phyloP scores from a whole-genome alignment of 2,888 invertebrate genomes.

The Lordiphosa andalusiaca region DNA sequence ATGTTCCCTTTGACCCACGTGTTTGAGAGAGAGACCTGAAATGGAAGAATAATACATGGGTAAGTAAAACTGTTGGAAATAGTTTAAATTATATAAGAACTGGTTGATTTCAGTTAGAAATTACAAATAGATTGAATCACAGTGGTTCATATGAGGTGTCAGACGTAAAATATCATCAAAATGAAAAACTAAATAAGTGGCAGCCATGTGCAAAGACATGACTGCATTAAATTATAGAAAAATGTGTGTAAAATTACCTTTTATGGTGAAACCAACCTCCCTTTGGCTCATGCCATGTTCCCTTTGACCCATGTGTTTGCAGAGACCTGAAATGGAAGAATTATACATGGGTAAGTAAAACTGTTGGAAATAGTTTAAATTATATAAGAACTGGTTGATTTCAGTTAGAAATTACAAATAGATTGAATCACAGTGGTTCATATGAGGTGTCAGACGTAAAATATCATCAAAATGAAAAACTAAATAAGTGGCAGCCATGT shows the following conservation, averaged over 20 bases:
- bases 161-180: conserved; percentile 75
- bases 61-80: neutral
- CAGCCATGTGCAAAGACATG: neutral
- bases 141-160: conserved; percentile 79
- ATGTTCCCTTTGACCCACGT: no score
- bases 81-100: neutral
- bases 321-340: no score
- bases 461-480: conserved; percentile 62
- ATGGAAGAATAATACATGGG: no score
- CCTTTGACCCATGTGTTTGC: no score
- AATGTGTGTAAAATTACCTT: conserved; percentile 10
- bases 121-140: conserved; percentile 70
- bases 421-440: conserved; percentile 76
- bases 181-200: neutral
- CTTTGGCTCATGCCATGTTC: neutral
- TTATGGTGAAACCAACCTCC: conserved; percentile 11
- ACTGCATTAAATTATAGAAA: neutral
- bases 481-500: neutral
- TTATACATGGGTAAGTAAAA: neutral
- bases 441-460: conserved; percentile 79
- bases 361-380: neutral
- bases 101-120: conserved; percentile 4
- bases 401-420: conserved; percentile 40
- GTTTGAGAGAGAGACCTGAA: no score
- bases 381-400: neutral